Percentiles rank a stretch among this genome's conserved stretches.
Evolutionary conservation across 2,797 vertebrate species (phyloP).

Genomic region (Aeoliscus strigatus): DNA sequence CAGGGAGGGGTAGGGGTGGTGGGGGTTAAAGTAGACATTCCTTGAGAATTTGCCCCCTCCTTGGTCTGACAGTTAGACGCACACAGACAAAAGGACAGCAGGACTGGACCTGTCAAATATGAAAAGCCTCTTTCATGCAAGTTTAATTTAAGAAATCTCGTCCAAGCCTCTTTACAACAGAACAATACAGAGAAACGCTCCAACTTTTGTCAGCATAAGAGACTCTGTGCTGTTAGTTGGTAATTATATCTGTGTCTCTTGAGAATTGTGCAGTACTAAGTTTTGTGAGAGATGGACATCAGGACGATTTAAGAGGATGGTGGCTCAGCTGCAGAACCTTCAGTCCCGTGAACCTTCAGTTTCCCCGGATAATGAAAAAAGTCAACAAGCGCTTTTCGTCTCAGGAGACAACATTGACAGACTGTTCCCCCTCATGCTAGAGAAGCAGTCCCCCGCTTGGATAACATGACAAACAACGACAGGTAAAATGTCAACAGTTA

Average conservation of each 20-base stretch:
- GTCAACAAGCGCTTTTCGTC: too few relatives aligned
- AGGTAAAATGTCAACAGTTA: too few relatives aligned
- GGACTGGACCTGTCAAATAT: constrained; percentile 35
- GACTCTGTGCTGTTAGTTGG: neutral
- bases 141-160: constrained; percentile 3
- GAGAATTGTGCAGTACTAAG: neutral
- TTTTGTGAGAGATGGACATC: too few relatives aligned
- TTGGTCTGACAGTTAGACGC: constrained; percentile 11
- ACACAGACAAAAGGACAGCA: constrained; percentile 37
- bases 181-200: neutral
- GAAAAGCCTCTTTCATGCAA: constrained; percentile 16
- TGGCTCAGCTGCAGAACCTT: constrained; percentile 4
- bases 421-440: too few relatives aligned
- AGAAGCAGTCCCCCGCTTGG: too few relatives aligned
- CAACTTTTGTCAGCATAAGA: neutral
- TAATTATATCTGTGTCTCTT: neutral
- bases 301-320: too few relatives aligned
- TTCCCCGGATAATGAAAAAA: constrained; percentile 18
- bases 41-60: constrained; percentile 29
- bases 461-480: too few relatives aligned
- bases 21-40: constrained; percentile 38
- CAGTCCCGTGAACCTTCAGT: neutral
- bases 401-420: too few relatives aligned
- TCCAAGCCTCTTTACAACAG: neutral
- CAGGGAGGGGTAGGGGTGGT: constrained; percentile 27